These are phyloP conservation scores for Drosophila setosimentum DNA, from an alignment of 2,888 invertebrate species.

Conservation along the genomic window DNA sequence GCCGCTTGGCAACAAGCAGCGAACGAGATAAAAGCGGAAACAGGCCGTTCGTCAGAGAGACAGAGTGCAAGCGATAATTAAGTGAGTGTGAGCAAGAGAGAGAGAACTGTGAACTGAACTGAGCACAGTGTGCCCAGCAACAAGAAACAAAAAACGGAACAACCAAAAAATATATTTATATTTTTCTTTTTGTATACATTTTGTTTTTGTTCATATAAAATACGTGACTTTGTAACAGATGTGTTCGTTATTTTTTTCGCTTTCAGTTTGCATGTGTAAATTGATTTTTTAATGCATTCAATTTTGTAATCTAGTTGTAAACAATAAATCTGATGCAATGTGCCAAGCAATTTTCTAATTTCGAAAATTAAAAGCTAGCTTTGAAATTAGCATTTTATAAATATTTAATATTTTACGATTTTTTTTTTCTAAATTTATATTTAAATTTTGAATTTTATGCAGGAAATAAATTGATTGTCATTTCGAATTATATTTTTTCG, in stretches of 20 bases:
- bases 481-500: background rate
- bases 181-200: slow-evolving; percentile 53
- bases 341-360: background rate
- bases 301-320: slow-evolving; percentile 23
- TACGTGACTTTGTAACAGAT: slow-evolving; percentile 67
- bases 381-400: background rate
- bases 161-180: slow-evolving; percentile 22
- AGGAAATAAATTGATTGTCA: background rate
- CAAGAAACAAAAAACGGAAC: slow-evolving; percentile 39
- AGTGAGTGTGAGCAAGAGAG: slow-evolving; percentile 12
- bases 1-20: slow-evolving; percentile 74
- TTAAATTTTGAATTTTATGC: background rate
- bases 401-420: background rate
- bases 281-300: slow-evolving; percentile 37
- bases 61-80: background rate
- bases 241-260: slow-evolving; percentile 24
- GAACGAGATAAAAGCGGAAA: slow-evolving; percentile 69
- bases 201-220: slow-evolving; percentile 24
- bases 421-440: background rate
- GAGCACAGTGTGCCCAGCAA: slow-evolving; percentile 36
- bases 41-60: slow-evolving; percentile 23
- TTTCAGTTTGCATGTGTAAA: slow-evolving; percentile 33
- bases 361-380: background rate
- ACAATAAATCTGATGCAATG: slow-evolving; percentile 20
- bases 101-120: slow-evolving; percentile 20